phyloP scores from a whole-genome alignment of 2,797 vertebrate species.

The Neosilurus mollespiculum region DNA sequence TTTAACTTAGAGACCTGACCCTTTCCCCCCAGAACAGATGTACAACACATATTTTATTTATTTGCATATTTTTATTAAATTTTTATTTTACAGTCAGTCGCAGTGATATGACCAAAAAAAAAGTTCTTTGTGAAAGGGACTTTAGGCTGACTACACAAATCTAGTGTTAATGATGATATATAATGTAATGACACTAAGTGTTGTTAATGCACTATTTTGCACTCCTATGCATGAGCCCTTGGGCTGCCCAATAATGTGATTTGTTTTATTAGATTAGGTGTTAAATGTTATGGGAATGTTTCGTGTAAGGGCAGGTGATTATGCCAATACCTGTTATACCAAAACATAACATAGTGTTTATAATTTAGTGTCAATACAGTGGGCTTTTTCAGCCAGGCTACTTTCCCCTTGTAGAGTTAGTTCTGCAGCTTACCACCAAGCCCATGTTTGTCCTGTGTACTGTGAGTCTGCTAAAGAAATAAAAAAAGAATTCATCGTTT shows the following conservation, averaged over 20 bases:
- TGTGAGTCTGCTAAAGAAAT: not conserved
- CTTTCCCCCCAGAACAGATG: no score
- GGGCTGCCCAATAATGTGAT: conserved; percentile 4
- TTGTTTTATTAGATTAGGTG: conserved; percentile 10
- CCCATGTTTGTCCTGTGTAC: not conserved
- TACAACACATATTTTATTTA: no score
- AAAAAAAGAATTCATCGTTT: not conserved
- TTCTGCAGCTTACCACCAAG: conserved; percentile 2
- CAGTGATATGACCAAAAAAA: no score
- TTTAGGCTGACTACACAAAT: not conserved
- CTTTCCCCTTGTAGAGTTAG: no score
- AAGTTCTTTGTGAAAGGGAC: no score
- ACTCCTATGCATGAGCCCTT: not conserved
- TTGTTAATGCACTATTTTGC: not conserved
- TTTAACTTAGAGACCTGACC: no score
- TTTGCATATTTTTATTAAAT: no score
- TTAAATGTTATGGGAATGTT: not conserved
- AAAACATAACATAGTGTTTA: not conserved
- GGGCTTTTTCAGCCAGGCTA: not conserved
- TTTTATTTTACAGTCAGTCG: no score
- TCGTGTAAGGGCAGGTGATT: not conserved
- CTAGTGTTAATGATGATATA: not conserved
- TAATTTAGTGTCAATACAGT: not conserved
- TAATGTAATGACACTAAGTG: not conserved
- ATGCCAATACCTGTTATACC: not conserved